phyloP scores from a whole-genome alignment of 2,888 invertebrate genomes.

The Ormyrus rosae region DNA sequence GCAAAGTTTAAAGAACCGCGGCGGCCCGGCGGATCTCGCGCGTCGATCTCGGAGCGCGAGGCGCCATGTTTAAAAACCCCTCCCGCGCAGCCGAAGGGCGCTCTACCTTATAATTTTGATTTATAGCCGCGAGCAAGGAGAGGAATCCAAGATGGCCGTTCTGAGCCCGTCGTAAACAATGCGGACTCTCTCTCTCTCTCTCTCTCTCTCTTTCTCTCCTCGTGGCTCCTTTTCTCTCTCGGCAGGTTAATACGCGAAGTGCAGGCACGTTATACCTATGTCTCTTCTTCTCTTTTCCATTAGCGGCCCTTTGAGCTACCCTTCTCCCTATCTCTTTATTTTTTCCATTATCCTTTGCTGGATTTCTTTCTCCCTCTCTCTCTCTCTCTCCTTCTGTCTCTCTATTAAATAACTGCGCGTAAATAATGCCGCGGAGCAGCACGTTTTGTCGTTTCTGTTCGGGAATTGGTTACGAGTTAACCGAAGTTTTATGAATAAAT shows the following conservation, averaged over 20 bases:
- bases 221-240: constrained; percentile 28
- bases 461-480: no score
- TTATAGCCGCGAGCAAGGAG: constrained; percentile 62
- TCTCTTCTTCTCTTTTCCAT: constrained; percentile 55
- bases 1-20: constrained; percentile 18
- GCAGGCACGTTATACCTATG: constrained; percentile 24
- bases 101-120: constrained; percentile 71
- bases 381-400: no score
- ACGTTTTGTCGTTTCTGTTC: no score
- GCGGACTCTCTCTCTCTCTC: constrained; percentile 46
- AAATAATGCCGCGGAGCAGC: constrained; percentile 6
- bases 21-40: neutral
- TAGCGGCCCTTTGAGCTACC: constrained; percentile 56
- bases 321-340: constrained; percentile 14
- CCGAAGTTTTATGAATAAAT: no score
- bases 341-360: neutral
- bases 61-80: constrained; percentile 41
- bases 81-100: constrained; percentile 2
- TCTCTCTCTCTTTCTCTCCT: constrained; percentile 27
- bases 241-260: constrained; percentile 49
- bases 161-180: constrained; percentile 68
- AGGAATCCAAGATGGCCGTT: constrained; percentile 68
- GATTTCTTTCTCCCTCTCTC: no score
- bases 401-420: constrained; percentile 11
- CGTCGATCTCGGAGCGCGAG: neutral